phyloP scores from a whole-genome alignment of 2,888 invertebrate genomes.

The Ephialtes manifestator region DNA sequence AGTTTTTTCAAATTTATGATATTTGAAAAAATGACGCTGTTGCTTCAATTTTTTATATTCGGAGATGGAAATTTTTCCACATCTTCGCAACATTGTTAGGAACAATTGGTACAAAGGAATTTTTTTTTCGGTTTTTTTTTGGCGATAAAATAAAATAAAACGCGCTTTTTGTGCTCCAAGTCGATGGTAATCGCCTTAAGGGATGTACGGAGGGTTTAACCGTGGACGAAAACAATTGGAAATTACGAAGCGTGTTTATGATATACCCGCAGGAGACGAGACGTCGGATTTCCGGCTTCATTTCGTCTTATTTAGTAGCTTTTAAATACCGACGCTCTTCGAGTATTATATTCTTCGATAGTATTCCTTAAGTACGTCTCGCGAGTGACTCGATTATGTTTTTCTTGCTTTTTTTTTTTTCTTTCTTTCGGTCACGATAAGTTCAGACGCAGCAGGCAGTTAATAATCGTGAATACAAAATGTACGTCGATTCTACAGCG shows the following conservation, averaged over 20 bases:
- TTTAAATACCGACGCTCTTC: conserved; percentile 29
- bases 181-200: neutral
- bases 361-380: conserved; percentile 64
- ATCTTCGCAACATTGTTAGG: too few relatives aligned
- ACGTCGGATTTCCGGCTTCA: conserved; percentile 18
- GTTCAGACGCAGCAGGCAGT: conserved; percentile 32
- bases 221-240: conserved; percentile 56
- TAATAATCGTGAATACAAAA: conserved; percentile 46
- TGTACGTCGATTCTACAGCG: conserved; percentile 56
- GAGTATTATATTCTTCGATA: conserved; percentile 60
- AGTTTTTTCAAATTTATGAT: too few relatives aligned
- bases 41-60: too few relatives aligned
- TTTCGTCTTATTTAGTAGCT: neutral
- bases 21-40: too few relatives aligned
- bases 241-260: conserved; percentile 65
- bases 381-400: conserved; percentile 49
- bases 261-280: conserved; percentile 53
- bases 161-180: too few relatives aligned
- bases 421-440: conserved; percentile 39
- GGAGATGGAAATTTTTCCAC: too few relatives aligned
- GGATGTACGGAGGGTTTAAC: conserved; percentile 8
- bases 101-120: conserved; percentile 15
- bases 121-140: neutral
- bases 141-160: too few relatives aligned
- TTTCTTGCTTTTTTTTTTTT: conserved; percentile 18